phyloP scores from a whole-genome alignment of 35 echinoderm and acorn worm species.

The Anneissia japonica region DNA sequence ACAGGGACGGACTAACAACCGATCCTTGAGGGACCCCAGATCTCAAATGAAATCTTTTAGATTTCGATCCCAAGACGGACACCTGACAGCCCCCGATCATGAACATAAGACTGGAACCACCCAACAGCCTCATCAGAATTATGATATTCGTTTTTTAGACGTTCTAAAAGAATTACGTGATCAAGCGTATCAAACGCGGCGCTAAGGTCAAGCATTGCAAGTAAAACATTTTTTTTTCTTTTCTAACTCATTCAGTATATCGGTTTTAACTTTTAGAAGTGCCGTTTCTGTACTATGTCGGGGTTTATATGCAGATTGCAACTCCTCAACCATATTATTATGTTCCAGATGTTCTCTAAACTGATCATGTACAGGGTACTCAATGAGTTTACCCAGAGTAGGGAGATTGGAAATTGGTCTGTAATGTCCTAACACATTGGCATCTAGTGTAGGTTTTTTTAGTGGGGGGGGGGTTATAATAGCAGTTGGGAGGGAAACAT shows the following conservation, averaged over 20 bases:
- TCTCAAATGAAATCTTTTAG: neutral
- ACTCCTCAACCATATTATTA: neutral
- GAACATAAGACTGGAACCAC: neutral
- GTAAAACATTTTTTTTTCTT: too few relatives aligned
- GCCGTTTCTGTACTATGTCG: slow-evolving; percentile 21
- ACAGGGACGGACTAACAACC: neutral
- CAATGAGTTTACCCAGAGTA: neutral
- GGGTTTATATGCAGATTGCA: slow-evolving; percentile 12
- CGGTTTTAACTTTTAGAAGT: neutral
- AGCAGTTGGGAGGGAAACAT: neutral
- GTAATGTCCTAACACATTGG: neutral
- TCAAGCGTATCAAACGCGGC: too few relatives aligned
- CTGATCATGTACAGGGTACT: neutral
- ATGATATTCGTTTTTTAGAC: neutral
- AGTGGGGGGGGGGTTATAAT: neutral
- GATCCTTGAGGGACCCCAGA: neutral
- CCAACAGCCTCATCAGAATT: neutral
- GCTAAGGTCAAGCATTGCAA: too few relatives aligned
- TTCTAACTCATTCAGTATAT: neutral
- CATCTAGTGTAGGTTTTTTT: slow-evolving; percentile 2
- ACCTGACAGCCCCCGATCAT: neutral
- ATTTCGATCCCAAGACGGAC: neutral
- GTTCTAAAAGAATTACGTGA: neutral
- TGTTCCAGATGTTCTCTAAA: neutral
- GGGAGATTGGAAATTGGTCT: neutral